Evolutionary conservation across 2,113 vertebrate species (phyloP).

Genomic region (Lates calcarifer): DNA sequence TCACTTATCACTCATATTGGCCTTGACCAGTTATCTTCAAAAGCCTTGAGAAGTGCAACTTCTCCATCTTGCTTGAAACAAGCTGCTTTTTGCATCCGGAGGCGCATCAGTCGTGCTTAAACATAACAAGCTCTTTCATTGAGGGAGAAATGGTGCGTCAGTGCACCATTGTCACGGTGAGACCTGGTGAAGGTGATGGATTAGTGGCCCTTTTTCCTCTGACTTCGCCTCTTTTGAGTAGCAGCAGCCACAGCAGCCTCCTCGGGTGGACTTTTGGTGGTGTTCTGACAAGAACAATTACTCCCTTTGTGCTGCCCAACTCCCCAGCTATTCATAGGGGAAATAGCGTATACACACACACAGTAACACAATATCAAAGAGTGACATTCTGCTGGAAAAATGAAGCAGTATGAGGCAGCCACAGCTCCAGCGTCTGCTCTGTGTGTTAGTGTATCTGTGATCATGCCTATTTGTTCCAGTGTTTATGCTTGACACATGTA

Average conservation of each 20-base stretch:
- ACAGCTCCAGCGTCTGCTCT: conserved; percentile 25
- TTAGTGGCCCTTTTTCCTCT: conserved; percentile 37
- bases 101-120: background rate
- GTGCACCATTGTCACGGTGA: conserved; percentile 38
- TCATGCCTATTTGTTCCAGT: conserved; percentile 11
- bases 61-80: conserved; percentile 3
- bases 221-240: conserved; percentile 53
- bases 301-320: conserved; percentile 73
- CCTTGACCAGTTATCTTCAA: conserved; percentile 32
- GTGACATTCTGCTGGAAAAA: conserved; percentile 59
- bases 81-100: background rate
- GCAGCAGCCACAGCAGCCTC: conserved; percentile 47
- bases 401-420: conserved; percentile 46
- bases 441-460: conserved; percentile 14
- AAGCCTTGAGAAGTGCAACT: conserved; percentile 40
- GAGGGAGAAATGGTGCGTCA: conserved; percentile 14
- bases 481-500: conserved; percentile 55
- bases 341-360: conserved; percentile 45
- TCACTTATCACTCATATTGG: conserved; percentile 26
- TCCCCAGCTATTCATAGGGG: conserved; percentile 68
- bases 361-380: conserved; percentile 45
- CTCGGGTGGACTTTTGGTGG: conserved; percentile 53
- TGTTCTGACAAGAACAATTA: conserved; percentile 76
- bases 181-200: conserved; percentile 54
- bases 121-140: conserved; percentile 16